A percentile compares a stretch with the other conserved stretches of the same genome.
These are phyloP conservation scores for Nephrotoma guestfalica DNA, from an alignment of 2,888 invertebrate genomes.

Conservation along the genomic window DNA sequence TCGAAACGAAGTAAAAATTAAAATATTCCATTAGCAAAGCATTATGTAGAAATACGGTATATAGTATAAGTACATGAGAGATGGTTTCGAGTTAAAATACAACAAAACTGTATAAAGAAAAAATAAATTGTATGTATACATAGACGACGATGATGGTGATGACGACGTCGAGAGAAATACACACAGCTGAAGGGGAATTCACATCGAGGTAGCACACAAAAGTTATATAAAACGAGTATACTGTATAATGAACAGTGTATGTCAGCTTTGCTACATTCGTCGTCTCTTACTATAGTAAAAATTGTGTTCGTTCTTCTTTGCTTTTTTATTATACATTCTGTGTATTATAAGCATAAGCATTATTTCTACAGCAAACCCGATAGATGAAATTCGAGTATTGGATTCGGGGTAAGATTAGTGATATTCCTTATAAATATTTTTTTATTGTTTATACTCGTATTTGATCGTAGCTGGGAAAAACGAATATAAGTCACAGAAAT, in stretches of 20 bases:
- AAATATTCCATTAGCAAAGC: neutral
- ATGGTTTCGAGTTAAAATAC: neutral
- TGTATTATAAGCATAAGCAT: neutral
- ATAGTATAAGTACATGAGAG: neutral
- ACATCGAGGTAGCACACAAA: neutral
- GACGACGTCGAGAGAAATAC: neutral
- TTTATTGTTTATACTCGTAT: no score
- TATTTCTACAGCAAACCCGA: neutral
- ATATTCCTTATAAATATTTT: neutral
- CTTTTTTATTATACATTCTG: neutral
- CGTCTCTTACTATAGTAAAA: neutral
- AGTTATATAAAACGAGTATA: neutral
- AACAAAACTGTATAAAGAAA: neutral
- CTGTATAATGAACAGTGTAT: neutral
- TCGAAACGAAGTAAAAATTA: neutral
- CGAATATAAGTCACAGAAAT: no score
- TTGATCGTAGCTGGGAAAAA: no score
- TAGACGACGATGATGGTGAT: neutral
- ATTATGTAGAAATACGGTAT: neutral
- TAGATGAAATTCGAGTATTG: neutral
- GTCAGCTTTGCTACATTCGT: neutral
- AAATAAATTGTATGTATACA: neutral
- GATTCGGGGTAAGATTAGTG: neutral
- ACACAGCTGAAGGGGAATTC: neutral
- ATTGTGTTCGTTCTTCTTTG: neutral